These are phyloP conservation scores for Andrena cerasifolii DNA, from an alignment of 1,140 invertebrate genomes.

Conservation along the genomic window DNA sequence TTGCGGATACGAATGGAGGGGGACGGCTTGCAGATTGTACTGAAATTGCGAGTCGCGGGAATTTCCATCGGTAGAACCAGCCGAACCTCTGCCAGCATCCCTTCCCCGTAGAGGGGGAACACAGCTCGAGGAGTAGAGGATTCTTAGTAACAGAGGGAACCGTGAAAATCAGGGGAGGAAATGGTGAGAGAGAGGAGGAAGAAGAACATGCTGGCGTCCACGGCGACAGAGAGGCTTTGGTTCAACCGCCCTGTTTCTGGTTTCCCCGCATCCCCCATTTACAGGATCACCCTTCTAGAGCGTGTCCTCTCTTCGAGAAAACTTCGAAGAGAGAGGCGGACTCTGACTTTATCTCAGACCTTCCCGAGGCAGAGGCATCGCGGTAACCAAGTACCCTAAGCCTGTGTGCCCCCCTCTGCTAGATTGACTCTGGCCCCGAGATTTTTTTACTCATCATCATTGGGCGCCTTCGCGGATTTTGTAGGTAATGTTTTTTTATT, in stretches of 20 bases:
- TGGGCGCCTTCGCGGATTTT: not conserved
- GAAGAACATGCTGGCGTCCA: conserved; percentile 45
- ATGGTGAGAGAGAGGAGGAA: not conserved
- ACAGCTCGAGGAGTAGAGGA: not conserved
- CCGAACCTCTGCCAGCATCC: conserved; percentile 54
- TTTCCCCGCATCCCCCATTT: conserved; percentile 56
- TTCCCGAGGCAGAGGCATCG: conserved; percentile 55
- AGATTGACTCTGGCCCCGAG: conserved; percentile 60
- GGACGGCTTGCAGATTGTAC: conserved; percentile 65
- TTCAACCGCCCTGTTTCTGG: conserved; percentile 63
- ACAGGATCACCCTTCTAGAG: conserved; percentile 59
- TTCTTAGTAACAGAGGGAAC: too few relatives aligned
- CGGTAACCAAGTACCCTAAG: conserved; percentile 56
- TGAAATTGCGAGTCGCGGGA: conserved; percentile 67
- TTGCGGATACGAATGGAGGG: not conserved
- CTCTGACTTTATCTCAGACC: conserved; percentile 67
- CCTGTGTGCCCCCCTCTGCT: conserved; percentile 55
- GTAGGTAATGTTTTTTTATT: not conserved
- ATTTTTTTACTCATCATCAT: conserved; percentile 45
- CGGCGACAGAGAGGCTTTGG: conserved; percentile 41
- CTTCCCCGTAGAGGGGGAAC: not conserved
- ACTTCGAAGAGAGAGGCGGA: conserved; percentile 11
- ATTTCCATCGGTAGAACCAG: conserved; percentile 66
- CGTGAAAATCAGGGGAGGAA: conserved; percentile 7
- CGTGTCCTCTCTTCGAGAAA: conserved; percentile 20